These are phyloP conservation scores for Ptychadena robeensis DNA, from an alignment of 2,797 vertebrate species.

Conservation along the genomic window DNA sequence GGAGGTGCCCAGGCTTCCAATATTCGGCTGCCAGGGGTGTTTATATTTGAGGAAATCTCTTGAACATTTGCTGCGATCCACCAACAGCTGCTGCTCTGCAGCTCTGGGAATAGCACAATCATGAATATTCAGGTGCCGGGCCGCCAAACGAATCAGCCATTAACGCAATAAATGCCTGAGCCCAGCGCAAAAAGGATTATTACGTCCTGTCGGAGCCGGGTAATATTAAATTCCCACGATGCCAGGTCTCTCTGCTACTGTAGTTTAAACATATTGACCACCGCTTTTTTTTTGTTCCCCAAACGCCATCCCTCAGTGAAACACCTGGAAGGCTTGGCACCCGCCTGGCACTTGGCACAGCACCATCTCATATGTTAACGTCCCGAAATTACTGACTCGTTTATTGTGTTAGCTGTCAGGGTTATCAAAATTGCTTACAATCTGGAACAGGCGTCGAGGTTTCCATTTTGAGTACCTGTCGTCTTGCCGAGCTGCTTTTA, in stretches of 20 bases:
- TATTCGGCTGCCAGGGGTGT: conserved; percentile 77
- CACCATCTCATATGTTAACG: conserved; percentile 62
- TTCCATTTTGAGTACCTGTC: conserved; percentile 28
- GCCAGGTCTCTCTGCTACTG: conserved; percentile 78
- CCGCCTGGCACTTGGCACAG: conserved; percentile 71
- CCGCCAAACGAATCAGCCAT: conserved; percentile 90
- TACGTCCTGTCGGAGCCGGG: conserved; percentile 81
- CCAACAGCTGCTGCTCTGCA: conserved; percentile 87
- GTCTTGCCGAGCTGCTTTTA: conserved; percentile 5
- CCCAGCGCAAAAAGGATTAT: conserved; percentile 83
- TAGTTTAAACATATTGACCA: conserved; percentile 80
- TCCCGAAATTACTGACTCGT: conserved; percentile 68
- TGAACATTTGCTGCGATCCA: conserved; percentile 82
- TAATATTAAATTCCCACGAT: conserved; percentile 80
- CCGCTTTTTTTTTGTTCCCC: conserved; percentile 69
- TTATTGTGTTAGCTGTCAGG: conserved; percentile 72
- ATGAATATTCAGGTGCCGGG: conserved; percentile 92
- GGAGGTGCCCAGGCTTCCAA: conserved; percentile 70
- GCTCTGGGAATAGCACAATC: conserved; percentile 86
- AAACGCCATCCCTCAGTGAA: conserved; percentile 77
- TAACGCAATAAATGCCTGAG: conserved; percentile 87
- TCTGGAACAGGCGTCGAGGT: conserved; percentile 55
- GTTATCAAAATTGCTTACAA: conserved; percentile 66
- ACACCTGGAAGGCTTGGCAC: conserved; percentile 81
- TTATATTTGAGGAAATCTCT: conserved; percentile 82